These are phyloP conservation scores for Andrena bucephala DNA, from an alignment of 2,888 invertebrate species.

Conservation along the genomic window DNA sequence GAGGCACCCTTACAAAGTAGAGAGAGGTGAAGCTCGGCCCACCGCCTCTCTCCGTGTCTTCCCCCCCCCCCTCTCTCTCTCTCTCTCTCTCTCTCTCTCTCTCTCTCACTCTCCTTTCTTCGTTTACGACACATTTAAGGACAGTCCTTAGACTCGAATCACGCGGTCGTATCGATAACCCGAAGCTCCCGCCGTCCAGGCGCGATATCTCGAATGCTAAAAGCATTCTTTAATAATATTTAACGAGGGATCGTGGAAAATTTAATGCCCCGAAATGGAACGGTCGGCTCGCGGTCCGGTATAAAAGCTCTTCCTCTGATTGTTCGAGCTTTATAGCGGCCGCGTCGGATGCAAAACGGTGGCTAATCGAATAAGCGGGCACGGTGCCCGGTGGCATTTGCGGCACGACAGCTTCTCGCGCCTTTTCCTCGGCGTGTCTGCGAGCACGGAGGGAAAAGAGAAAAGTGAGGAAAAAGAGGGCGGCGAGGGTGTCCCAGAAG, in stretches of 20 bases:
- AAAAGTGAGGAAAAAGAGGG: conserved; percentile 30
- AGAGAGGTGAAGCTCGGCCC: conserved; percentile 39
- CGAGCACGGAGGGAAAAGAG: background rate
- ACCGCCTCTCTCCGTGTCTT: conserved; percentile 9
- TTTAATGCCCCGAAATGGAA: conserved; percentile 12
- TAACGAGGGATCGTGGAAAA: conserved; percentile 38
- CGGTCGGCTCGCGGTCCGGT: background rate
- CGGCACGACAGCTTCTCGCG: background rate
- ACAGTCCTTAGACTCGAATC: conserved; percentile 67
- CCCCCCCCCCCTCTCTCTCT: conserved; percentile 7
- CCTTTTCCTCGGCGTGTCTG: background rate
- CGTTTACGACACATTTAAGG: conserved; percentile 75
- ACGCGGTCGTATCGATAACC: conserved; percentile 62
- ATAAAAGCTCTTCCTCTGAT: background rate
- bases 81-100: background rate
- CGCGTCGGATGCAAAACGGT: background rate
- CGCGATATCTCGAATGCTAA: conserved; percentile 67
- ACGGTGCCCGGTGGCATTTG: background rate
- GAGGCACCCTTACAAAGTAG: conserved; percentile 79
- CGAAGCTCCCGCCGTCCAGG: conserved; percentile 41
- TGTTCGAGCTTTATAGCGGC: background rate
- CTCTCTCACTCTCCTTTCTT: conserved; percentile 2
- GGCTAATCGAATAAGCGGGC: background rate
- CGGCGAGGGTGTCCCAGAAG: conserved; percentile 62
- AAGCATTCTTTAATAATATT: conserved; percentile 71